Evolutionary conservation across 2,797 vertebrate genomes (phyloP).

Genomic region (Cirrhinus molitorella): DNA sequence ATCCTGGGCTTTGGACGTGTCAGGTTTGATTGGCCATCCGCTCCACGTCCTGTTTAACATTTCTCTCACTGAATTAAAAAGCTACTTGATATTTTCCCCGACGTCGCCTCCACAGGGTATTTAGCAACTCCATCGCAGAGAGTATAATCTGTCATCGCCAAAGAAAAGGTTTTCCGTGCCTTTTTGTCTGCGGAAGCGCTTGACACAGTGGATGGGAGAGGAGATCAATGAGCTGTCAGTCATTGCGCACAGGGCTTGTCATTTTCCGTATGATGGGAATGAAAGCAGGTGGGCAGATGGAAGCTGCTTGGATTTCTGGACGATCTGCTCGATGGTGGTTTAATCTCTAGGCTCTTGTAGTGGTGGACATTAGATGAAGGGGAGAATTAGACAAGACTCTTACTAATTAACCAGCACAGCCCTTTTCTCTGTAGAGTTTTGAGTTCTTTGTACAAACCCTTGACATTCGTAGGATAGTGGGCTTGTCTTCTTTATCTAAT

Average conservation of each 20-base stretch:
- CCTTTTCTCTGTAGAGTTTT: constrained; percentile 53
- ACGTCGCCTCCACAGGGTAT: constrained; percentile 57
- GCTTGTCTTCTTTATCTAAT: constrained; percentile 67
- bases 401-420: constrained; percentile 76
- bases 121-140: constrained; percentile 56
- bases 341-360: constrained; percentile 22
- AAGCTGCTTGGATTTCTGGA: not conserved
- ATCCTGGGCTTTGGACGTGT: constrained; percentile 51
- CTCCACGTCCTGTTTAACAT: constrained; percentile 69
- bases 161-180: constrained; percentile 50
- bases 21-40: constrained; percentile 62
- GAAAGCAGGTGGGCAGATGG: constrained; percentile 13
- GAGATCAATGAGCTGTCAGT: constrained; percentile 56
- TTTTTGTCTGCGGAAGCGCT: constrained; percentile 45
- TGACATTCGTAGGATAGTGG: constrained; percentile 70
- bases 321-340: not conserved
- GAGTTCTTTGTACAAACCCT: constrained; percentile 74
- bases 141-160: constrained; percentile 57
- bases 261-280: constrained; percentile 30
- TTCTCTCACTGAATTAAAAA: constrained; percentile 72
- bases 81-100: constrained; percentile 66
- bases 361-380: constrained; percentile 16
- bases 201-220: constrained; percentile 11
- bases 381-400: constrained; percentile 51
- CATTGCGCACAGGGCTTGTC: constrained; percentile 21